Conservation (phyloP, 2,113 vertebrate genomes). For the Gobius niger region DNA sequence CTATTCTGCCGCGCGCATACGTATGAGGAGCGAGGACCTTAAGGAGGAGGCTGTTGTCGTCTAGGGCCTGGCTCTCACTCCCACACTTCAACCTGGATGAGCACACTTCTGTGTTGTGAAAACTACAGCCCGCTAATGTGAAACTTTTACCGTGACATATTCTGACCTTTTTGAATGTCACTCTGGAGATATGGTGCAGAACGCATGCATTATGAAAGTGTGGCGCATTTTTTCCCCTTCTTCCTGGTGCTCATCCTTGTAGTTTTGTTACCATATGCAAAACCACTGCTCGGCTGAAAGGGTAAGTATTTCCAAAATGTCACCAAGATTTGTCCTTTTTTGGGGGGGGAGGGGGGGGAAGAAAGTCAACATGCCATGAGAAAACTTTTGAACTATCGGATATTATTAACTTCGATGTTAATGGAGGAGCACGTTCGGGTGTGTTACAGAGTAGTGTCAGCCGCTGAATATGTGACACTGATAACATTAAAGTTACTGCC, state of each 20-base stretch:
- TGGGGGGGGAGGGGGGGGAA: neutral
- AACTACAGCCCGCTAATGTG: neutral
- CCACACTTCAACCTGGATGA: neutral
- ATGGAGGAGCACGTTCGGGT: neutral
- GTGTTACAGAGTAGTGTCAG: neutral
- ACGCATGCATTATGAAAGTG: conserved; percentile 1
- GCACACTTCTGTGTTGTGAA: neutral
- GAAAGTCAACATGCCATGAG: neutral
- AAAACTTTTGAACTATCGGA: neutral
- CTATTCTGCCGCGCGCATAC: neutral
- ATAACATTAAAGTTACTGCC: too few relatives aligned
- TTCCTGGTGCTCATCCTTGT: conserved; percentile 1
- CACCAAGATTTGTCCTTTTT: conserved; percentile 1
- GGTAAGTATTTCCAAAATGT: conserved; percentile 11
- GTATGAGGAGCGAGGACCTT: neutral
- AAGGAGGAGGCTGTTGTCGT: neutral
- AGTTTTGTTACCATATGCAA: conserved; percentile 8
- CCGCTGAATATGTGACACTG: neutral
- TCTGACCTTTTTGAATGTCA: conserved; percentile 22
- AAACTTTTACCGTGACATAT: conserved; percentile 8
- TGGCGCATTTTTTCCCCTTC: neutral
- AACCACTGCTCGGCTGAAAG: neutral
- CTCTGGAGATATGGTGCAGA: neutral
- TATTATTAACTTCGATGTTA: neutral
- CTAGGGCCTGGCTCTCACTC: neutral